A percentile compares a stretch with the other conserved stretches of the same genome.
Evolutionary conservation across 2,888 invertebrate species (phyloP).

Genomic region (Eristalinus aeneus): DNA sequence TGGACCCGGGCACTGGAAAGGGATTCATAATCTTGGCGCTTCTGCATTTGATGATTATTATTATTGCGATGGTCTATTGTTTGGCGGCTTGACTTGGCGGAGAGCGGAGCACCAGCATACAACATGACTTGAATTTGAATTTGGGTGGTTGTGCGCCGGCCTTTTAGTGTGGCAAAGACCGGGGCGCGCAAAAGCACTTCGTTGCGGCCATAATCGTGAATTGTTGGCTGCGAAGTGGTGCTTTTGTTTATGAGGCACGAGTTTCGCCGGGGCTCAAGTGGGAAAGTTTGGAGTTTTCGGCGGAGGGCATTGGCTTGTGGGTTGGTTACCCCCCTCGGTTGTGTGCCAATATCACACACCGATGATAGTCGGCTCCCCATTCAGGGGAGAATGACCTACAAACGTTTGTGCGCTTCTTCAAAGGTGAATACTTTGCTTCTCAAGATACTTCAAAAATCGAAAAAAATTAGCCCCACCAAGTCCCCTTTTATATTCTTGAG

Average conservation of each 20-base stretch:
- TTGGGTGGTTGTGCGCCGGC: neutral
- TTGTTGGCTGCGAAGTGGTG: slow-evolving; percentile 8
- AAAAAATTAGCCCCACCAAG: no score
- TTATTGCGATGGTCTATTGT: slow-evolving; percentile 62
- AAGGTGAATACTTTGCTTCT: no score
- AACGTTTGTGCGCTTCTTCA: no score
- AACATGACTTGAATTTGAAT: slow-evolving; percentile 61
- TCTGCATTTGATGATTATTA: slow-evolving; percentile 69
- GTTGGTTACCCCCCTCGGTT: neutral
- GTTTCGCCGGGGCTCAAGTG: neutral
- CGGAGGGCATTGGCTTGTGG: neutral
- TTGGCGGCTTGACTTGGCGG: slow-evolving; percentile 47
- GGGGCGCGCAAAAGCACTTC: slow-evolving; percentile 9
- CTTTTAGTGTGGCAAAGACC: neutral
- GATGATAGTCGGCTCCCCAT: neutral
- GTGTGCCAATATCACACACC: neutral
- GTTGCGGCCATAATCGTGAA: slow-evolving; percentile 21
- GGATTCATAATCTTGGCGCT: slow-evolving; percentile 62
- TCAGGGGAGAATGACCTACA: neutral
- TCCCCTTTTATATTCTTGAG: no score
- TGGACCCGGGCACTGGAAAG: slow-evolving; percentile 24
- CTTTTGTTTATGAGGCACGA: slow-evolving; percentile 21
- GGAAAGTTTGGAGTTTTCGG: neutral
- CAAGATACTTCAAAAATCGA: no score
- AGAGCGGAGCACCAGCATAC: neutral